Base-by-base conservation (phyloP, 2,888 invertebrate genomes). In the Gerris lacustris region DNA sequence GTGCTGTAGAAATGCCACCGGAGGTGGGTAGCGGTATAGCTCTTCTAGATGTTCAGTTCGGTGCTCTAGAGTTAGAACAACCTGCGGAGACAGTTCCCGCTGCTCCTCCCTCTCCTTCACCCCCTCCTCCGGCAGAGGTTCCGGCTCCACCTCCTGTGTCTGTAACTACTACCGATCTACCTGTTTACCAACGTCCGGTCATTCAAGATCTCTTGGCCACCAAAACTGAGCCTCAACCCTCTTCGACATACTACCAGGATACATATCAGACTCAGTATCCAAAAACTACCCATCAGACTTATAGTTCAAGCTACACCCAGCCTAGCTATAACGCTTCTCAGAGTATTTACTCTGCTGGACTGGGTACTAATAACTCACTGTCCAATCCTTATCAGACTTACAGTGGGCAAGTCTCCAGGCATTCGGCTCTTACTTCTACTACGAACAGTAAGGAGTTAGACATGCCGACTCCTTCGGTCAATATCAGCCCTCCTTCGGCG, bases 1-100 rank as follows among this genome's bases (percentile, higher is more conserved):
- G 89, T 71, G 96, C 96, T 43, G 96, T 97, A 63, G 96, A 96
- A 82, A 96, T 96, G 96, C 96, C 96, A 0, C 77, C 77, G 18
- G 95, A 92, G 74, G 84, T 89, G 72, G 83, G 87, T 15, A 88
- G 87, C 78, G 87, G 86, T 75, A 87, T 88, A 75, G 86, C 85
- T 74, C 88, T 89, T 80, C 84, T 96, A 76, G 96, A 96, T 82
- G 94, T 96, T 75, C 95, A 96, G 83, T 96, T 96, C 82, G 76
- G 76, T 45, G 75, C 75, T 9, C 45, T 76, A 17, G 77, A 76
- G 68, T 75, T 77, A 67, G 64, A 64, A 31, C 80, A 81, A 73
- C 77, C 81, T 18, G 76, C 80, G 45, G 81, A 78, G 73, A 77
- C 80, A 44, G 76, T 79, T n/a, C 78, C 79, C 17, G 78, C 80